Conservation (phyloP, 2,888 invertebrate species). For the Eupithecia pulchellata region DNA sequence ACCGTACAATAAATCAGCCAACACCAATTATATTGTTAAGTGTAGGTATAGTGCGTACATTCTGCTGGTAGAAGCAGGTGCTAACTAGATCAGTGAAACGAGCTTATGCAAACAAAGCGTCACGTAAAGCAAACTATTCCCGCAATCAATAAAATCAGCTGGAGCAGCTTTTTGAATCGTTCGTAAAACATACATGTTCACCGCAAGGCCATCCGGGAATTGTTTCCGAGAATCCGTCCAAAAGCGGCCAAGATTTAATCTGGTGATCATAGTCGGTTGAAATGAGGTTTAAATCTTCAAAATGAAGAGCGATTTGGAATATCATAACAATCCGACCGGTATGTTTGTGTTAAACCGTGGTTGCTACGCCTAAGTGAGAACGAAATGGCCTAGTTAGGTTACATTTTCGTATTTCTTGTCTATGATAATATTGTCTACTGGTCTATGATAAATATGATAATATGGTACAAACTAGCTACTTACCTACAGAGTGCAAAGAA, state of each 20-base stretch:
- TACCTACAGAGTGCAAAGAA: background rate
- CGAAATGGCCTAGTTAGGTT: background rate
- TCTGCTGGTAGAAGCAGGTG: conserved; percentile 64
- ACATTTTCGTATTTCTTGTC: background rate
- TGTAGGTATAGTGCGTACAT: conserved; percentile 39
- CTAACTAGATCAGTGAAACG: conserved; percentile 68
- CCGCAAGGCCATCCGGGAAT: conserved; percentile 73
- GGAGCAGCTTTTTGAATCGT: conserved; percentile 74
- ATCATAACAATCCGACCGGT: conserved; percentile 10
- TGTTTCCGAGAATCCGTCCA: conserved; percentile 66
- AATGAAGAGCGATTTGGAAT: conserved; percentile 11
- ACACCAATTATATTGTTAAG: too few species aligned
- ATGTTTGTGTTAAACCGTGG: background rate
- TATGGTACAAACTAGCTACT: background rate
- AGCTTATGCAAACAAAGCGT: conserved; percentile 74
- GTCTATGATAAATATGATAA: background rate
- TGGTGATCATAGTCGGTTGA: conserved; percentile 51
- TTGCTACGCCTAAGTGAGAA: conserved; percentile 4
- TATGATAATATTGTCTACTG: conserved; percentile 5
- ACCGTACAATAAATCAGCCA: too few species aligned
- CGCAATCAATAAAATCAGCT: conserved; percentile 73
- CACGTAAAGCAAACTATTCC: conserved; percentile 66
- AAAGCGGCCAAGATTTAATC: conserved; percentile 52
- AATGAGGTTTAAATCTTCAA: conserved; percentile 3
- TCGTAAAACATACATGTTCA: conserved; percentile 78